A percentile compares a stretch with the other conserved stretches of the same genome.
phyloP scores from a whole-genome alignment of 2,113 vertebrate genomes.

The Chaetodon auriga region DNA sequence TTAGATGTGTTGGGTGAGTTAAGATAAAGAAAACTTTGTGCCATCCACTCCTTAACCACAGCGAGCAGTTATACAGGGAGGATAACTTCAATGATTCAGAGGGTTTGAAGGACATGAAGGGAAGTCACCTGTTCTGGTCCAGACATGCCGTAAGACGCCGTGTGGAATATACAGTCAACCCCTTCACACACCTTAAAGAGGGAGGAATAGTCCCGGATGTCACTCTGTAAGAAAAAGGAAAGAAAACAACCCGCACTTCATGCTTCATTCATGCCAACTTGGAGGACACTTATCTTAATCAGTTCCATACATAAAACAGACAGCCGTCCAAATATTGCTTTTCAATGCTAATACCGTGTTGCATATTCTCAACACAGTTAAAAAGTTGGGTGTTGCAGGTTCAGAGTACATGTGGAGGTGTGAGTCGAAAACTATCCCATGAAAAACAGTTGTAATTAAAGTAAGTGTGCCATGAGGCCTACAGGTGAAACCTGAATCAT shows the following conservation, averaged over 20 bases:
- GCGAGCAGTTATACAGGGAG: too few relatives aligned
- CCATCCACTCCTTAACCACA: too few relatives aligned
- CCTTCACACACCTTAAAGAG: constrained; percentile 88
- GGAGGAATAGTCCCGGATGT: constrained; percentile 89
- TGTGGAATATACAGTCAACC: constrained; percentile 93
- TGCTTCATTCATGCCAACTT: background rate
- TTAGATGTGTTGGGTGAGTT: too few relatives aligned
- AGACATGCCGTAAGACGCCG: constrained; percentile 93
- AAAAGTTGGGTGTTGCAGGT: background rate
- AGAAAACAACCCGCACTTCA: background rate
- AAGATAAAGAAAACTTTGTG: too few relatives aligned
- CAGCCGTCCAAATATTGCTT: background rate
- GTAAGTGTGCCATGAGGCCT: constrained; percentile 48
- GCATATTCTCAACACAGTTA: background rate
- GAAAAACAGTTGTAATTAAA: constrained; percentile 64
- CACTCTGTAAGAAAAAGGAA: constrained; percentile 82
- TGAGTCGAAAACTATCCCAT: constrained; percentile 8
- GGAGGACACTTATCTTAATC: background rate
- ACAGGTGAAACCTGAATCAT: constrained; percentile 76
- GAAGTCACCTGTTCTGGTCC: constrained; percentile 90
- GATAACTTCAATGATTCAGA: too few relatives aligned
- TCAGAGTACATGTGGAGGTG: background rate
- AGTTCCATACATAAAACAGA: background rate
- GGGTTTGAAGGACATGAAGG: background rate
- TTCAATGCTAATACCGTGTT: background rate